Conservation (phyloP, 2,113 vertebrate species). For the Bufo bufo region DNA sequence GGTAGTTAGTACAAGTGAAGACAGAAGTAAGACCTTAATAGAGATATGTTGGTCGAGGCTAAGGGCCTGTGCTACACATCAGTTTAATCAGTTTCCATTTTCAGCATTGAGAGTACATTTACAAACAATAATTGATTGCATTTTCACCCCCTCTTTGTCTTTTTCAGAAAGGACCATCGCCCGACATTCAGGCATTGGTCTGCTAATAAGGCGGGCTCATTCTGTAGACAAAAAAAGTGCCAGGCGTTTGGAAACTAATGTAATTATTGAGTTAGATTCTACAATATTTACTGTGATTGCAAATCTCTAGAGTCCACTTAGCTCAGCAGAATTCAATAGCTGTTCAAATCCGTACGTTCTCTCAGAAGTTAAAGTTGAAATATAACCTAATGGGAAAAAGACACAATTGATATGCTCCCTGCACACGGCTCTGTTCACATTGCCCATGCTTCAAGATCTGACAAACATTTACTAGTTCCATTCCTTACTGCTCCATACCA, state of each 20-base stretch:
- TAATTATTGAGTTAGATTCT: constrained; percentile 40
- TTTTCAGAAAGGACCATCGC: not conserved
- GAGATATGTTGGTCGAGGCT: too few species aligned
- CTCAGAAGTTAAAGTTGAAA: constrained; percentile 35
- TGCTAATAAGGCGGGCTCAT: constrained; percentile 15
- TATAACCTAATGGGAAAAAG: constrained; percentile 36
- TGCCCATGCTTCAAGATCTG: not conserved
- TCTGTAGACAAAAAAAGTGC: not conserved
- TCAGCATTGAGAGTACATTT: not conserved
- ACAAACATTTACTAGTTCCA: not conserved
- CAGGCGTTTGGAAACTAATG: constrained; percentile 22
- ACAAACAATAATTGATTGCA: not conserved
- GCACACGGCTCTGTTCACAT: not conserved
- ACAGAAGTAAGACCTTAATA: too few species aligned
- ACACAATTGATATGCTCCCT: not conserved
- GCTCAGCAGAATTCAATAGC: constrained; percentile 34
- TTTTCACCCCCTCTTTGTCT: not conserved
- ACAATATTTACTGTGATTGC: constrained; percentile 45
- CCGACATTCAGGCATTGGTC: not conserved
- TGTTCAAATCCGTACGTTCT: not conserved
- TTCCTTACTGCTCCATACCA: not conserved
- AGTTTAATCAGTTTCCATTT: not conserved
- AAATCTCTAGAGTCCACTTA: constrained; percentile 45
- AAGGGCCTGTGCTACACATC: not conserved
- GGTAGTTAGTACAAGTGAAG: too few species aligned